These are phyloP conservation scores for Brienomyrus longianalis DNA, from an alignment of 2,113 vertebrate species.

Conservation along the genomic window DNA sequence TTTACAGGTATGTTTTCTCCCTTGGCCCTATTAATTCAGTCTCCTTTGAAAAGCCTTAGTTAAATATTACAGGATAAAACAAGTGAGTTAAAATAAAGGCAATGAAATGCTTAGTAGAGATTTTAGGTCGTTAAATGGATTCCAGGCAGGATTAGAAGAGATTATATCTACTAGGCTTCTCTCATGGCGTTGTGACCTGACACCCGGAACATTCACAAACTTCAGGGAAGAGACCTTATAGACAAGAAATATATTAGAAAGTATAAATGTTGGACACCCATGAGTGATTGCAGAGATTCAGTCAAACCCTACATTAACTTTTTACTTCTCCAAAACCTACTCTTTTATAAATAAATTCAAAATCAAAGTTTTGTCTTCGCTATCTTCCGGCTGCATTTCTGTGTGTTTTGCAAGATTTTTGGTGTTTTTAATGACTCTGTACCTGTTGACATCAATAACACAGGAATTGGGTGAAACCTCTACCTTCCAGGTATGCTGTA, in stretches of 20 bases:
- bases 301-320: not conserved
- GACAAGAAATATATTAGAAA: not conserved
- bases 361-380: not conserved
- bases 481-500: not conserved
- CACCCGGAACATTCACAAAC: not conserved
- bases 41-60: not conserved
- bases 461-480: not conserved
- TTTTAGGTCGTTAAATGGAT: constrained; percentile 18
- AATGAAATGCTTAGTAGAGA: constrained; percentile 19
- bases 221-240: not conserved
- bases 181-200: not conserved
- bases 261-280: not conserved
- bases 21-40: too few relatives aligned
- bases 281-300: not conserved
- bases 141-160: constrained; percentile 27
- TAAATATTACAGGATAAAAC: constrained; percentile 14
- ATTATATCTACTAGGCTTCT: constrained; percentile 15
- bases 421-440: not conserved
- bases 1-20: too few relatives aligned
- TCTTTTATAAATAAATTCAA: not conserved
- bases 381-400: not conserved
- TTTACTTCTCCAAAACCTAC: not conserved
- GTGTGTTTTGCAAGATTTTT: not conserved
- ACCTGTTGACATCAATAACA: not conserved
- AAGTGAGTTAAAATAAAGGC: constrained; percentile 19